Evolutionary conservation across 2,888 invertebrate species (phyloP), one percentile per base, ranked within the genome.

Genomic region (Pammene fasciana): DNA sequence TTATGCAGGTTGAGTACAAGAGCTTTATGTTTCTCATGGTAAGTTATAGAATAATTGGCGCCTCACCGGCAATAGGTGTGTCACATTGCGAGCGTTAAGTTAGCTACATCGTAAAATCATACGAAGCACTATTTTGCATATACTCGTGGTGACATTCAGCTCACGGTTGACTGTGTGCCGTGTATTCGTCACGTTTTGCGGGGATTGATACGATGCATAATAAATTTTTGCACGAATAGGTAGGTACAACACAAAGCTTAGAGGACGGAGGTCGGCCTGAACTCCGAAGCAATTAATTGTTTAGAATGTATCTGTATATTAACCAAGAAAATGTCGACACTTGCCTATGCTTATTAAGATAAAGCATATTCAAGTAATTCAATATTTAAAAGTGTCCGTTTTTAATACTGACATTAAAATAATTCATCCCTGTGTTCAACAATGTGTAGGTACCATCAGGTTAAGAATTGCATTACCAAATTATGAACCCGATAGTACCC

Each of bases 141-240:
- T 16, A 45, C 62, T 43, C 50, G 50, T 16, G 16, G 68, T 48
- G 60, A 64, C 43, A 68, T 64, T 43, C 62, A 16, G 36, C 55
- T 43, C 62, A 62, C 56, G 41, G 36, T 16, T 56, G 56, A 13
- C 41, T 10, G 13, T 48, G 38, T 50, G 26, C 48, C 16, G 59
- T 55, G 67, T 48, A 43, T 54, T 52, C 60, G 52, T 67, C 67
- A 67, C 67, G 67, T 45, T 60, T 54, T 62, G 52, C 62, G 41
- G 50, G 50, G 26, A 65, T 54, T 43, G 64, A 54, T 65, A 55
- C 43, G 64, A 55, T 65, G 55, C 55, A 65, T 55, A 65, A 54
- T 16, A 45, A 55, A 16, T 34, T 45, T 64, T 65, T 54, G 34
- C 52, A 65, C 43, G 54, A 54, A 65, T 36, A 26, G 26, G 26